These are phyloP conservation scores for Lepidocolaptes lacrymiger DNA, from an alignment of 2,797 vertebrate species.

Conservation along the genomic window DNA sequence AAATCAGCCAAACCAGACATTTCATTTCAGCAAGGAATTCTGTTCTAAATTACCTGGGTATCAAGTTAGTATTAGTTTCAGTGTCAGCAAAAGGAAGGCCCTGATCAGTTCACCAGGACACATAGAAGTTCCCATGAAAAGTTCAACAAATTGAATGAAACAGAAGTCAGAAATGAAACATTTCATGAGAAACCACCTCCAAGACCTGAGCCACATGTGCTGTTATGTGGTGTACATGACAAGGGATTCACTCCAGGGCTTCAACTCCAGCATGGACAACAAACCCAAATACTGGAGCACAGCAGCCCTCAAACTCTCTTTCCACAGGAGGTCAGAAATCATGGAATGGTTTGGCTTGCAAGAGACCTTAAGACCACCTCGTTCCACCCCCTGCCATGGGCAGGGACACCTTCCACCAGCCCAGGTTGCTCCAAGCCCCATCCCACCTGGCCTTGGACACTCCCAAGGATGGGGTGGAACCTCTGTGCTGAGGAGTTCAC, in stretches of 20 bases:
- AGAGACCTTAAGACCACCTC: neutral
- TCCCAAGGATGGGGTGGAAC: neutral
- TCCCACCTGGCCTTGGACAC: neutral
- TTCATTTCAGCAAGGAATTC: neutral
- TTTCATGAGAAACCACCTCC: neutral
- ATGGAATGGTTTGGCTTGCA: neutral
- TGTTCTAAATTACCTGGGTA: neutral
- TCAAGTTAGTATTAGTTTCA: neutral
- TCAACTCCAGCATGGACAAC: neutral
- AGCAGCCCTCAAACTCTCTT: neutral
- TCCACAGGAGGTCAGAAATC: neutral
- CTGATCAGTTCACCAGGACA: neutral
- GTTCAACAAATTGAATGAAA: neutral
- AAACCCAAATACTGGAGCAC: neutral
- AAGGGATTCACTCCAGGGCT: neutral
- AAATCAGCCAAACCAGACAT: neutral
- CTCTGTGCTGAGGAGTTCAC: neutral
- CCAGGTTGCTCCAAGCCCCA: rapidly evolving
- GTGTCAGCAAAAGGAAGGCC: neutral
- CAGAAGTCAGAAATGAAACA: neutral
- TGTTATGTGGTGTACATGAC: rapidly evolving
- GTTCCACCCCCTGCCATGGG: rapidly evolving
- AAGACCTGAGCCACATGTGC: neutral
- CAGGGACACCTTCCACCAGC: neutral
- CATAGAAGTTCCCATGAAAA: neutral